Evolutionary conservation across 1,140 invertebrate species (phyloP).

Genomic region (Saccostrea glomerata): DNA sequence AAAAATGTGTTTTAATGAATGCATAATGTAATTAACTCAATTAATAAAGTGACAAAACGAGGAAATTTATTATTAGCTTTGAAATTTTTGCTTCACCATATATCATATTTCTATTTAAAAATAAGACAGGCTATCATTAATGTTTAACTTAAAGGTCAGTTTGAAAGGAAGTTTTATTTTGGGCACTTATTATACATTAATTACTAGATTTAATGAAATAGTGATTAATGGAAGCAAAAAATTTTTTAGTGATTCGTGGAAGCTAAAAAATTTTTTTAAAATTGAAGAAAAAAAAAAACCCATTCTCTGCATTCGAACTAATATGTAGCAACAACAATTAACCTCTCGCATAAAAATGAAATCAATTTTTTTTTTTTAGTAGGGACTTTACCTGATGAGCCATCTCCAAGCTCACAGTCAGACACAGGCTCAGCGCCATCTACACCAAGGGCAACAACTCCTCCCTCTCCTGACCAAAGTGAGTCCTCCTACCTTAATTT

Average conservation of each 20-base stretch:
- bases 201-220: background rate
- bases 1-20: background rate
- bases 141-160: background rate
- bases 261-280: background rate
- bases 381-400: slow-evolving; percentile 32
- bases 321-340: background rate
- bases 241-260: background rate
- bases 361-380: slow-evolving; percentile 33
- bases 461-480: slow-evolving; percentile 69
- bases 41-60: slow-evolving; percentile 24
- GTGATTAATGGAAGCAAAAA: background rate
- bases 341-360: background rate
- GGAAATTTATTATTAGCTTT: slow-evolving; percentile 7
- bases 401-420: slow-evolving; percentile 66
- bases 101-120: background rate
- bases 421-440: slow-evolving; percentile 62
- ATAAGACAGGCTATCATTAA: background rate
- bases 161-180: background rate
- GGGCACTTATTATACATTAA: background rate
- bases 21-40: slow-evolving; percentile 37
- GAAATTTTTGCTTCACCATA: background rate
- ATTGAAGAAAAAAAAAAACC: background rate
- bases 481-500: slow-evolving; percentile 37
- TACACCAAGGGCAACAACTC: slow-evolving; percentile 64
- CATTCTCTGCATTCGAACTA: background rate